These are phyloP conservation scores for Parazoanthus atlanticus DNA, from an alignment of 92 coral and sea anemone genomes.

Conservation along the genomic window DNA sequence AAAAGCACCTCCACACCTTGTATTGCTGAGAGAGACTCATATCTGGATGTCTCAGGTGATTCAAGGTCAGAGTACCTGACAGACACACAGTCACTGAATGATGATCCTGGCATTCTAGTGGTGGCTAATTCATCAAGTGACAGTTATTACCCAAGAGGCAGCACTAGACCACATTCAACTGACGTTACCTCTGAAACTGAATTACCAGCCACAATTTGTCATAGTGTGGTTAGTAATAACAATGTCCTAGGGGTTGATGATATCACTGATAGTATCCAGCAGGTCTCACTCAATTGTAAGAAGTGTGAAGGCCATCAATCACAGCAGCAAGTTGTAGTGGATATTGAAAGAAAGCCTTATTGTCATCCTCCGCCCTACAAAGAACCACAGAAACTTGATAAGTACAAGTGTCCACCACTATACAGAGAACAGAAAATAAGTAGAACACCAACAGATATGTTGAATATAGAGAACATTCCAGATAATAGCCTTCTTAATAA, in stretches of 20 bases:
- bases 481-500: slow-evolving; percentile 48
- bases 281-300: slow-evolving; percentile 21
- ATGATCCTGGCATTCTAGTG: slow-evolving; percentile 81
- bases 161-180: slow-evolving; percentile 26
- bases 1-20: slow-evolving; percentile 86
- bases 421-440: slow-evolving; percentile 75
- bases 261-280: slow-evolving; percentile 19
- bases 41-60: slow-evolving; percentile 51
- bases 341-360: slow-evolving; percentile 51
- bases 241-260: not conserved
- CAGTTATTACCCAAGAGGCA: slow-evolving; percentile 22
- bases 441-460: slow-evolving; percentile 18
- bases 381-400: slow-evolving; percentile 63
- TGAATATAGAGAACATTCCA: slow-evolving; percentile 27
- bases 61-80: slow-evolving; percentile 48
- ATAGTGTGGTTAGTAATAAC: not conserved
- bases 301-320: slow-evolving; percentile 38
- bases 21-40: slow-evolving; percentile 56
- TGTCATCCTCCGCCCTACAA: slow-evolving; percentile 84
- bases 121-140: slow-evolving; percentile 37
- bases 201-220: not conserved
- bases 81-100: slow-evolving; percentile 57
- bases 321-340: slow-evolving; percentile 16
- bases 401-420: slow-evolving; percentile 92
- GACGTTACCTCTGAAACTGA: slow-evolving; percentile 30